Evolutionary conservation across 2,888 invertebrate genomes (phyloP).

Genomic region (Mesorhabditis sp.): DNA sequence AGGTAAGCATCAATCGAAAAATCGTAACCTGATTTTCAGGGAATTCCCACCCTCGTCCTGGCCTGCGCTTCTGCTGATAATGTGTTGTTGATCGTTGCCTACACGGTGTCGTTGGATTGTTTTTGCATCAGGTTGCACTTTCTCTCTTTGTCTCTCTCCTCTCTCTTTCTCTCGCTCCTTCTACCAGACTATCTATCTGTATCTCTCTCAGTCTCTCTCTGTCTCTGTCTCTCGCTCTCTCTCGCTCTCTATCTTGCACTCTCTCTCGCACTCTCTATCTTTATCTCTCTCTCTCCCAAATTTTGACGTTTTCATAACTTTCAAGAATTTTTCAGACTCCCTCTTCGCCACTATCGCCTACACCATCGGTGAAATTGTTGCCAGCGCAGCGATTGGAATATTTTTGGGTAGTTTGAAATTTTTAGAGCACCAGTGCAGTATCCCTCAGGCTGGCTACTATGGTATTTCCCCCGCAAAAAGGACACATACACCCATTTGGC

Average conservation of each 20-base stretch:
- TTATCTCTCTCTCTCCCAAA: too few species aligned
- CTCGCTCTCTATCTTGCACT: too few species aligned
- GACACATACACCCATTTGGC: slow-evolving; percentile 25
- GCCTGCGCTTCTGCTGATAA: slow-evolving; percentile 40
- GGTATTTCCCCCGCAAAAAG: slow-evolving; percentile 30
- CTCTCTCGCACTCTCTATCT: too few species aligned
- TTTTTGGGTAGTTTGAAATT: neutral
- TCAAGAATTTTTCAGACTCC: slow-evolving; percentile 6
- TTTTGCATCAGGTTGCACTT: neutral
- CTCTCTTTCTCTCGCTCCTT: too few species aligned
- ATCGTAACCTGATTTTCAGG: slow-evolving; percentile 17
- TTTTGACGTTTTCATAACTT: too few species aligned
- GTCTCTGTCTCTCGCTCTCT: too few species aligned
- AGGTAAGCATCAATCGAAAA: slow-evolving; percentile 8
- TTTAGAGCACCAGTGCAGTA: too few species aligned
- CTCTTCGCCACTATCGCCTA: slow-evolving; percentile 10
- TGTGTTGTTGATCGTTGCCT: slow-evolving; percentile 33
- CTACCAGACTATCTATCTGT: too few species aligned
- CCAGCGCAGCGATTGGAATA: slow-evolving; percentile 3
- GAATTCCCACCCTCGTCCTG: slow-evolving; percentile 40
- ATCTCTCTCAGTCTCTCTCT: too few species aligned
- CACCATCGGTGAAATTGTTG: slow-evolving; percentile 14
- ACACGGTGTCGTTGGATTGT: slow-evolving; percentile 18
- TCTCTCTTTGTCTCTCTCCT: too few species aligned
- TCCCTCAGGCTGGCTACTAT: slow-evolving; percentile 22